phyloP scores from a whole-genome alignment of 2,888 invertebrate genomes.

The Melinopterus prodromus region DNA sequence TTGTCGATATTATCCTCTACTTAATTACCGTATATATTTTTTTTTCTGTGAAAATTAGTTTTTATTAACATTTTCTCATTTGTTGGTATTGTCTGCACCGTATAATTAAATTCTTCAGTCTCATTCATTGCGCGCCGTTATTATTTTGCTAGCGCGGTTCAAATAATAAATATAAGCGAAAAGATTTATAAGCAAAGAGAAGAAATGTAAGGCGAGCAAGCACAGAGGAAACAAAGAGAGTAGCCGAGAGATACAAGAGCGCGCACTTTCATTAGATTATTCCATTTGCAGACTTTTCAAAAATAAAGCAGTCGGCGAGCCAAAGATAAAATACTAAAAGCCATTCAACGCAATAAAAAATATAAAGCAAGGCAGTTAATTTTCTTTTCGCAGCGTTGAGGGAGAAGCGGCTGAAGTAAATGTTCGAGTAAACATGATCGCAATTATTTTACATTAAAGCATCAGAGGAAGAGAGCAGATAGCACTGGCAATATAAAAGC shows the following conservation, averaged over 20 bases:
- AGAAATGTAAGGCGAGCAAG: background rate
- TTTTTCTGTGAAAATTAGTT: no score
- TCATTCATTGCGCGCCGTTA: background rate
- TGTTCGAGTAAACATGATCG: constrained; percentile 51
- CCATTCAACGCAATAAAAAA: constrained; percentile 47
- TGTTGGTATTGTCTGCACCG: background rate
- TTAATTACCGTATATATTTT: no score
- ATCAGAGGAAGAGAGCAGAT: constrained; percentile 46
- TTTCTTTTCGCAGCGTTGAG: constrained; percentile 45
- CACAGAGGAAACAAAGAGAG: background rate
- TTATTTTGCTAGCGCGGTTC: background rate
- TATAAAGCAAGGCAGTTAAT: constrained; percentile 57
- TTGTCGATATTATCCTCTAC: no score
- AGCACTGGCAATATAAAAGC: constrained; percentile 50
- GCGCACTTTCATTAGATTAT: constrained; percentile 4
- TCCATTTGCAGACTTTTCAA: constrained; percentile 26
- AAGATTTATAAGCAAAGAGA: background rate
- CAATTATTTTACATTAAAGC: constrained; percentile 58
- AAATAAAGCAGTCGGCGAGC: constrained; percentile 25
- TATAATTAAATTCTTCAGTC: background rate
- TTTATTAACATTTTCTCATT: background rate
- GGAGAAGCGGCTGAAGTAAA: constrained; percentile 37
- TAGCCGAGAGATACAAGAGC: background rate
- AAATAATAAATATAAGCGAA: background rate
- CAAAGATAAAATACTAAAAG: constrained; percentile 37